Percentiles rank a stretch among this genome's conserved stretches.
Evolutionary conservation across 2,797 vertebrate genomes (phyloP).

Genomic region (Sebastiscus tertius): DNA sequence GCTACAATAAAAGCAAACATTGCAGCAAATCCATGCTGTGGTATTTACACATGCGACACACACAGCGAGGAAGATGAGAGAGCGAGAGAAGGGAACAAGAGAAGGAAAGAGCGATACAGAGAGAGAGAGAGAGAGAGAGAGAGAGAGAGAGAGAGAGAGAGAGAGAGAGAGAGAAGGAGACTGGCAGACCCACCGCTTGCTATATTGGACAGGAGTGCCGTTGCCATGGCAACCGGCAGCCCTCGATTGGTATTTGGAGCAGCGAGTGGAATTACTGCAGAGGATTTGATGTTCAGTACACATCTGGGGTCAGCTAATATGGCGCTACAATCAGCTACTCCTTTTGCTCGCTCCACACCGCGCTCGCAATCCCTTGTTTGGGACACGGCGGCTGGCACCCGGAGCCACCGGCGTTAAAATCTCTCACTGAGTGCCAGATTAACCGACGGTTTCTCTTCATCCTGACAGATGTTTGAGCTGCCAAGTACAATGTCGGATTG

Average conservation of each 20-base stretch:
- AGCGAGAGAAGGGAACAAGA: neutral
- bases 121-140: slow-evolving; percentile 9
- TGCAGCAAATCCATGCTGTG: slow-evolving; percentile 35
- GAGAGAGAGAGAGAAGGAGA: slow-evolving; percentile 23
- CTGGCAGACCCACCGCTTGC: slow-evolving; percentile 72
- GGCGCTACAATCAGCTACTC: slow-evolving; percentile 59
- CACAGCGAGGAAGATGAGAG: slow-evolving; percentile 30
- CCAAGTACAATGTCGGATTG: slow-evolving; percentile 11
- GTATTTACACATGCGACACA: slow-evolving; percentile 50
- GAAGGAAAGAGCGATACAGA: slow-evolving; percentile 34
- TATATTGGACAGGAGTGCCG: slow-evolving; percentile 84
- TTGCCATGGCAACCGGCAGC: slow-evolving; percentile 84
- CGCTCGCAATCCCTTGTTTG: slow-evolving; percentile 50
- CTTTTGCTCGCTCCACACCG: slow-evolving; percentile 23
- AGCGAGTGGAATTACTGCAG: slow-evolving; percentile 83
- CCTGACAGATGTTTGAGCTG: slow-evolving; percentile 51
- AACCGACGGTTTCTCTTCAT: slow-evolving; percentile 27
- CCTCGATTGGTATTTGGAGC: slow-evolving; percentile 85
- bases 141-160: slow-evolving; percentile 14
- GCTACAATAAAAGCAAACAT: slow-evolving; percentile 21
- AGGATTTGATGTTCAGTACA: slow-evolving; percentile 84
- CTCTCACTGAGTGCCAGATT: slow-evolving; percentile 51
- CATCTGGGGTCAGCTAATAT: slow-evolving; percentile 85
- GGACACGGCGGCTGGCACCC: slow-evolving; percentile 36
- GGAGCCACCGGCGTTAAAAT: slow-evolving; percentile 32